Evolutionary conservation across 2,113 vertebrate species (phyloP).

Genomic region (Paramormyrops kingsleyae): DNA sequence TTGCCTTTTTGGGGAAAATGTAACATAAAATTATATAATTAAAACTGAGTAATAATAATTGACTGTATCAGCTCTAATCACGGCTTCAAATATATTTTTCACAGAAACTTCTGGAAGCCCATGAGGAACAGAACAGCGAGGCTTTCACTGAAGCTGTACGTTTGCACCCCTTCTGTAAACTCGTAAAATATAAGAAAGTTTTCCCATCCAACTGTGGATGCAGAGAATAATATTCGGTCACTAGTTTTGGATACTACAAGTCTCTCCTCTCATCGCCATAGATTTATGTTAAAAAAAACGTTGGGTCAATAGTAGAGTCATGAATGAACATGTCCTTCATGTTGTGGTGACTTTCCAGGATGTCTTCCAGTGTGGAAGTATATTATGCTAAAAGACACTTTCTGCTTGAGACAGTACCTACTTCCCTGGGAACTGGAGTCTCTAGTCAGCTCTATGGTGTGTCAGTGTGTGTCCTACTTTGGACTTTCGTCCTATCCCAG

Average conservation of each 20-base stretch:
- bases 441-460: neutral
- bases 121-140: slow-evolving; percentile 92
- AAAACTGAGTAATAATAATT: neutral
- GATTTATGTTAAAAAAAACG: neutral
- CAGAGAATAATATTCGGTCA: neutral
- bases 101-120: slow-evolving; percentile 94
- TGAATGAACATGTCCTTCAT: neutral
- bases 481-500: neutral
- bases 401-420: neutral
- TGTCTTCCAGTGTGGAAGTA: neutral
- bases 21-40: neutral
- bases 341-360: neutral
- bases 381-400: neutral
- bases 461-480: neutral
- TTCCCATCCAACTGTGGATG: neutral
- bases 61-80: neutral
- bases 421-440: neutral
- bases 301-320: neutral
- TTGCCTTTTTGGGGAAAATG: neutral
- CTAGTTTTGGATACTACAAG: neutral
- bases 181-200: neutral
- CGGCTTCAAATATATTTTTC: neutral
- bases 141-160: slow-evolving; percentile 95
- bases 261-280: neutral
- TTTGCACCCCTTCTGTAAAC: slow-evolving; percentile 13